Conservation (phyloP, 2,113 vertebrate genomes). For the Clarias magur region DNA sequence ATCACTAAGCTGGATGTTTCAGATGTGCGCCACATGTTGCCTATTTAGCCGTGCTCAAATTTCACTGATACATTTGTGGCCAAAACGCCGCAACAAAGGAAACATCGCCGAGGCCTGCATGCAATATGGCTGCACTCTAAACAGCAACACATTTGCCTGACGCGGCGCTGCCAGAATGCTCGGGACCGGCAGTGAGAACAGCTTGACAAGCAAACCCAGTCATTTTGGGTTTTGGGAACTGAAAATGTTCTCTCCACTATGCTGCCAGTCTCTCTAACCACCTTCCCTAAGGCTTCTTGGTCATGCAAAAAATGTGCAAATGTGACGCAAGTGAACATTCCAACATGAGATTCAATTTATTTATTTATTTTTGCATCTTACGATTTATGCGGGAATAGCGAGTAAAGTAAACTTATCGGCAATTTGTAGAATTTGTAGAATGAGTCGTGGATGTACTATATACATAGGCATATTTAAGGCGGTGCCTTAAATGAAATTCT, state of each 20-base stretch:
- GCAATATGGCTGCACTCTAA: conserved; percentile 13
- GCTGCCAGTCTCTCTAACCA: conserved; percentile 4
- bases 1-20: conserved; percentile 10
- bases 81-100: conserved; percentile 29
- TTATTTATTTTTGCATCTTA: neutral
- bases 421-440: conserved; percentile 23
- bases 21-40: conserved; percentile 44
- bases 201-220: conserved; percentile 38
- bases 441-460: conserved; percentile 24
- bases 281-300: conserved; percentile 6
- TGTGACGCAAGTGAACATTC: neutral
- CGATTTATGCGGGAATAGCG: conserved; percentile 5
- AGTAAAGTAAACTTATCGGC: conserved; percentile 21
- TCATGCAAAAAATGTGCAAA: conserved; percentile 29
- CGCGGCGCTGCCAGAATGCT: conserved; percentile 19
- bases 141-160: conserved; percentile 26
- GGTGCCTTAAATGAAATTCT: conserved; percentile 19
- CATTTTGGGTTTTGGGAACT: conserved; percentile 43
- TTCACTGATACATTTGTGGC: conserved; percentile 30
- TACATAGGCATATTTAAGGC: conserved; percentile 23
- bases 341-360: neutral
- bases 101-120: conserved; percentile 8
- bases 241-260: conserved; percentile 28
- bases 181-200: conserved; percentile 11
- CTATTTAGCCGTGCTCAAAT: conserved; percentile 36